Evolutionary conservation across 2,797 vertebrate species (phyloP), one percentile per base, ranked within the genome.

Genomic region (Denticeps clupeoides): DNA sequence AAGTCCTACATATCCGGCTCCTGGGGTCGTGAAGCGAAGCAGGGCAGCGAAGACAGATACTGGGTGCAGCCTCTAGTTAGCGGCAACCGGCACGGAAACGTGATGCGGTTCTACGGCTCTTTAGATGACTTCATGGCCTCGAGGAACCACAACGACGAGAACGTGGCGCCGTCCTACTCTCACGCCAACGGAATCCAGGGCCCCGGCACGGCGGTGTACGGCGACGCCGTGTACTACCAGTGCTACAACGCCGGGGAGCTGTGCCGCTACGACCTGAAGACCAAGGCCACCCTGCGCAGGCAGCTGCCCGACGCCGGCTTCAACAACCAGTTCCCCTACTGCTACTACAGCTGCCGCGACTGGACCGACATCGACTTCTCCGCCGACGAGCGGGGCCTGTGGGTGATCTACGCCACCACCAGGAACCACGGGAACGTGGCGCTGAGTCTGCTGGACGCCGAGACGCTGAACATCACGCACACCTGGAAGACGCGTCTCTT

Each of bases 291-390:
- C 24, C 11, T 46, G 3, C 65, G 71, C 9, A 46, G 67, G 1
- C 47, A 45, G 0, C 70, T 85, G 5, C 74, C 72, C 1, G 69
- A 56, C 11, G 63, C 49, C 0, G 71, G 69, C 3, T 54, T 62
- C 55, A 60, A 65, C 56, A 80, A 80, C 61, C 73, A 76, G 46
- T 82, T 84, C 55, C 80, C 78, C 0, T 83, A 83, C 22, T 85
- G 82, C 48, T 84, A 82, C 62, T 84, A 77, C 21, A 70, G 60
- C 33, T 85, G 82, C 49, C 65, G 19, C 1, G 1, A 37, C 21
- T 59, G 72, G 10, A 82, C 72, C 1, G 82, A 83, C 26, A 28
- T 82, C 1, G 79, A 80, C 12, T 10, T 85, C 7, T 78, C 78
- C 6, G 76, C 49, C 0, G 80, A 82, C 25, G 74, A 78, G 47